A percentile compares a stretch with the other conserved stretches of the same genome.
phyloP scores from a whole-genome alignment of 1,140 invertebrate genomes.

The Sitophilus oryzae region DNA sequence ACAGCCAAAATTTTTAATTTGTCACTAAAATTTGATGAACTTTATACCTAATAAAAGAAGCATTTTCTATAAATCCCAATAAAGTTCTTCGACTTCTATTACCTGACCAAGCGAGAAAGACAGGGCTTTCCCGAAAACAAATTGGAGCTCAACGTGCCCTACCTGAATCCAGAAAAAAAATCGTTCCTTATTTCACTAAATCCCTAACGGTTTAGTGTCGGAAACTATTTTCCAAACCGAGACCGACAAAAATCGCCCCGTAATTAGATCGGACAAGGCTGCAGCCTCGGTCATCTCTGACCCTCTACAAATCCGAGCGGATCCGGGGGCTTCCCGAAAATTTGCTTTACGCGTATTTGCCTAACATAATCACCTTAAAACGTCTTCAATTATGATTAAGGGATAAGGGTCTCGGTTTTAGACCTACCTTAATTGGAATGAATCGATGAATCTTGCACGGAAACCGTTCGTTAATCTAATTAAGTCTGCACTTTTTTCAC shows the following conservation, averaged over 20 bases:
- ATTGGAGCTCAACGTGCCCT: too few species aligned
- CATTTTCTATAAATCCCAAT: too few species aligned
- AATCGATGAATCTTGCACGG: conserved; percentile 10
- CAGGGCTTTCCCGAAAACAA: too few species aligned
- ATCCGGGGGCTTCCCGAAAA: conserved; percentile 15
- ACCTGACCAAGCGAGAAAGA: too few species aligned
- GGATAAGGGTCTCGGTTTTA: conserved; percentile 12
- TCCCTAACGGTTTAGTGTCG: not conserved
- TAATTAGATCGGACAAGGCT: conserved; percentile 22
- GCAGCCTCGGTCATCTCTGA: conserved; percentile 13
- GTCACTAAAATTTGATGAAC: too few species aligned
- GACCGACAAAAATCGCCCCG: conserved; percentile 12
- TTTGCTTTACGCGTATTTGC: conserved; percentile 20
- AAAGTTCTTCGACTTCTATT: too few species aligned
- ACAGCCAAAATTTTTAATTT: too few species aligned
- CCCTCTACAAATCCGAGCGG: conserved; percentile 17
- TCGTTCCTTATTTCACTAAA: too few species aligned
- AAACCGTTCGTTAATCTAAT: not conserved
- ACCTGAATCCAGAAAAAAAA: too few species aligned
- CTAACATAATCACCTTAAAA: conserved; percentile 24
- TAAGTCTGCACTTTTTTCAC: not conserved
- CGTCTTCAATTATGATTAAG: conserved; percentile 21
- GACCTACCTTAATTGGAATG: conserved; percentile 20
- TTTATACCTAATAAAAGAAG: too few species aligned
- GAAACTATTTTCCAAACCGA: conserved; percentile 10